Evolutionary conservation across 2,888 invertebrate genomes (phyloP).

Genomic region (Aromia moschata): DNA sequence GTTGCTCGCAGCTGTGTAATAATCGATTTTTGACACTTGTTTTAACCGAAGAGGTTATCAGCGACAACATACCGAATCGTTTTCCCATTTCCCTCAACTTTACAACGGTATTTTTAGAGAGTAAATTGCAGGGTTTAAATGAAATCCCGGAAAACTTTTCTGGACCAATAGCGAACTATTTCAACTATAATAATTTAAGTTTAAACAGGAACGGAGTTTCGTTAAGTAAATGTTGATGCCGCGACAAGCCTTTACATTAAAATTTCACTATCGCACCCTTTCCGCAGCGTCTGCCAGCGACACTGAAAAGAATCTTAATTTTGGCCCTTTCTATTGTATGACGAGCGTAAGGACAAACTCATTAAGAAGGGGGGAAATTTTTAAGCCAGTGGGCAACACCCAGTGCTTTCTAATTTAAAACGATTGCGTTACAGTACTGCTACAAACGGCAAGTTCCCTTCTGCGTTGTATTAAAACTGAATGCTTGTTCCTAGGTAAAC

Average conservation of each 20-base stretch:
- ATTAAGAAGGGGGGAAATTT: not conserved
- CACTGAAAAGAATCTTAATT: not conserved
- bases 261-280: not conserved
- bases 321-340: not conserved
- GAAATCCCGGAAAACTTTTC: not conserved
- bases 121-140: not conserved
- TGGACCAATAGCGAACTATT: not conserved
- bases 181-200: not conserved
- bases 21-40: constrained; percentile 19
- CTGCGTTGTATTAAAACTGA: too few relatives aligned
- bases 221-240: not conserved
- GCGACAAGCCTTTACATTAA: not conserved
- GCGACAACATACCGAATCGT: not conserved
- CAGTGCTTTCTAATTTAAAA: not conserved
- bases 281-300: not conserved
- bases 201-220: not conserved
- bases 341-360: not conserved
- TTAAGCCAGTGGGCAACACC: not conserved
- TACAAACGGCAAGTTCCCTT: not conserved
- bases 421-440: not conserved
- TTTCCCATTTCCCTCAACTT: not conserved
- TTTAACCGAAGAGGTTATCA: constrained; percentile 3
- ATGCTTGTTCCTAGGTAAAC: too few relatives aligned
- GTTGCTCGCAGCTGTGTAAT: constrained; percentile 4
- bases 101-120: not conserved